Percentiles rank a stretch among this genome's conserved stretches.
Evolutionary conservation across 2,113 vertebrate species (phyloP).

Genomic region (Microcebus jonahi): DNA sequence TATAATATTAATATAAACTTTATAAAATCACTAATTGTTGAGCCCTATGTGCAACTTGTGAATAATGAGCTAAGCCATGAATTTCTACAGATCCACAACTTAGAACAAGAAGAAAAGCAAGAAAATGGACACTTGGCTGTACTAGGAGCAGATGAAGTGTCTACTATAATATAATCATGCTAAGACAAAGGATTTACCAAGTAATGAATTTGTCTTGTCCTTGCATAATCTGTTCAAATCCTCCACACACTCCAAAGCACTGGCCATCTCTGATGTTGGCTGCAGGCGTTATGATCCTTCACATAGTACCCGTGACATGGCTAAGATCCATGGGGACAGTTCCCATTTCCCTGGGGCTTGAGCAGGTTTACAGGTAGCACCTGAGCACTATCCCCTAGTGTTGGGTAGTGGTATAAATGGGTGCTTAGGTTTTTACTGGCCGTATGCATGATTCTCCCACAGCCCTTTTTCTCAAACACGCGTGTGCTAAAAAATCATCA

Average conservation of each 20-base stretch:
- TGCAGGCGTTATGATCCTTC: rapidly evolving
- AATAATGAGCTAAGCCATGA: background rate
- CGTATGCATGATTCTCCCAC: background rate
- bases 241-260: background rate
- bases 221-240: background rate
- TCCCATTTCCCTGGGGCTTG: background rate
- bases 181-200: background rate
- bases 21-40: background rate
- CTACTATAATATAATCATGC: rapidly evolving
- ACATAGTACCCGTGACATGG: rapidly evolving
- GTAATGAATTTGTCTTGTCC: background rate
- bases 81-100: background rate
- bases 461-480: background rate
- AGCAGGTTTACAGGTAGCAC: background rate
- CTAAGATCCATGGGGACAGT: no score
- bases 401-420: rapidly evolving
- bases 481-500: no score
- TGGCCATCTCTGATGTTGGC: background rate
- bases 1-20: background rate
- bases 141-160: no score
- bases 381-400: rapidly evolving
- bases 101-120: background rate
- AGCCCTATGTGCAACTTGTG: background rate
- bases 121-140: background rate
- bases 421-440: background rate